A percentile compares a stretch with the other conserved stretches of the same genome.
Evolutionary conservation across 2,113 vertebrate genomes (phyloP).

Genomic region (Oncorhynchus mykiss): DNA sequence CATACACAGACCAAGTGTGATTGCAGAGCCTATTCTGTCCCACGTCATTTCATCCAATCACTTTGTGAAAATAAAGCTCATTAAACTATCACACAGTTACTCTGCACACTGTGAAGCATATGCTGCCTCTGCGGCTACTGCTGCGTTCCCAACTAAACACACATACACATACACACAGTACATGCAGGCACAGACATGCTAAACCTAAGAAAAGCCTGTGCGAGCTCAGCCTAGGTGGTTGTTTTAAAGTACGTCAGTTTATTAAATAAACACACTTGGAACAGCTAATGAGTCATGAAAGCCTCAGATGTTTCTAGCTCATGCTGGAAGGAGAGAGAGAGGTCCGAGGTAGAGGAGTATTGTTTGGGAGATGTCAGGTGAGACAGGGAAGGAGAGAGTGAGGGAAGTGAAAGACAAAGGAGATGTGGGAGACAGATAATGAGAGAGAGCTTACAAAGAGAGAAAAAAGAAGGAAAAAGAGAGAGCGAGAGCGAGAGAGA

Average conservation of each 20-base stretch:
- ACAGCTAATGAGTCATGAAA: slow-evolving; percentile 52
- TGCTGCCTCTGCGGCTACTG: slow-evolving; percentile 7
- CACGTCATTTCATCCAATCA: slow-evolving; percentile 10
- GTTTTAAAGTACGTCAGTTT: slow-evolving; percentile 1
- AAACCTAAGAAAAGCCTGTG: not conserved
- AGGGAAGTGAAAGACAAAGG: not conserved
- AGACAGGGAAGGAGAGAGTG: slow-evolving; percentile 6
- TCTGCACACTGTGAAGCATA: slow-evolving; percentile 32
- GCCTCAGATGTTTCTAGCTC: slow-evolving; percentile 44
- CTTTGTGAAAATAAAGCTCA: not conserved
- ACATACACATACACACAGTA: not conserved
- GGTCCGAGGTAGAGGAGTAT: not conserved
- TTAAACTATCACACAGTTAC: slow-evolving; percentile 18
- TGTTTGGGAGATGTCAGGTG: slow-evolving; percentile 23
- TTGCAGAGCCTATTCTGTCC: slow-evolving; percentile 12
- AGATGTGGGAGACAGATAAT: slow-evolving; percentile 12
- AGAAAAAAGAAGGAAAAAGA: not conserved
- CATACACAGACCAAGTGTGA: slow-evolving; percentile 33
- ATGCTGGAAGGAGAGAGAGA: slow-evolving; percentile 6
- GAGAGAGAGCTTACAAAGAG: not conserved
- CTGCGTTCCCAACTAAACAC: not conserved
- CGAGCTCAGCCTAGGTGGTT: not conserved
- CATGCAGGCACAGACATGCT: no score
- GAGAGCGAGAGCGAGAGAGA: no score
- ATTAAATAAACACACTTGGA: slow-evolving; percentile 52